Evolutionary conservation across 2,888 invertebrate genomes (phyloP), one percentile per base, ranked within the genome.

Genomic region (Chironomus tentans): DNA sequence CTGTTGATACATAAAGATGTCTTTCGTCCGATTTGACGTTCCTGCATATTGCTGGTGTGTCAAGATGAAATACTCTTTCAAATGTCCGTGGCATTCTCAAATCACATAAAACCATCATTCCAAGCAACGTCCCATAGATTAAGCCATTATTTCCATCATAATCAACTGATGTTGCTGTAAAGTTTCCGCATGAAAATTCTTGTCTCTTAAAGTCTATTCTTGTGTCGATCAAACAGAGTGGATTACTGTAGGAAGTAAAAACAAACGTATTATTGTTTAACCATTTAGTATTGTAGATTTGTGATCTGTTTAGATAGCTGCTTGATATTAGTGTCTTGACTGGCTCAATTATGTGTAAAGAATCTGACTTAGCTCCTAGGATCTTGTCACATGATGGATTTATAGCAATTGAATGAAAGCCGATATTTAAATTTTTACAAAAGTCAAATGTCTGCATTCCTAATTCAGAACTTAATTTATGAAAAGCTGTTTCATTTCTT

Each of bases 1-100:
- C 68, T n/a, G 76, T 76, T 28, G 69, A 50, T 2, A 76, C 56
- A 38, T 47, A 76, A 3, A 76, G 12, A 18, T 76, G 48, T 50
- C 15, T 21, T 22, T 76, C 76, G 24, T 76, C 76, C 3, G 15
- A 68, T 12, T 28, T 22, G 4, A 76, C 50, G 6, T 28, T 48
- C 1, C 76, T n/a, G 13, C 76, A 76, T 21, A 69, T 38, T 3
- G 69, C 28, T 18, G 76, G 28, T 7, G 47, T 56, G 13, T 69
- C 69, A 12, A 76, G 61, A 69, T 76, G 76, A 69, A 38, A 76
- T 4, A 76, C 76, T 50, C 69, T 50, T 18, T 76, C 76, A 28
- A 76, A 76, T 6, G 46, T 48, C 10, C 62, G 28, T 7, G 56
- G 12, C n/a, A 50, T 68, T 28, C 76, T 48, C 12, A 76, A 13